A percentile compares a stretch with the other conserved stretches of the same genome.
Evolutionary conservation across 2,113 vertebrate species (phyloP).

Genomic region (Trogon surrucura): DNA sequence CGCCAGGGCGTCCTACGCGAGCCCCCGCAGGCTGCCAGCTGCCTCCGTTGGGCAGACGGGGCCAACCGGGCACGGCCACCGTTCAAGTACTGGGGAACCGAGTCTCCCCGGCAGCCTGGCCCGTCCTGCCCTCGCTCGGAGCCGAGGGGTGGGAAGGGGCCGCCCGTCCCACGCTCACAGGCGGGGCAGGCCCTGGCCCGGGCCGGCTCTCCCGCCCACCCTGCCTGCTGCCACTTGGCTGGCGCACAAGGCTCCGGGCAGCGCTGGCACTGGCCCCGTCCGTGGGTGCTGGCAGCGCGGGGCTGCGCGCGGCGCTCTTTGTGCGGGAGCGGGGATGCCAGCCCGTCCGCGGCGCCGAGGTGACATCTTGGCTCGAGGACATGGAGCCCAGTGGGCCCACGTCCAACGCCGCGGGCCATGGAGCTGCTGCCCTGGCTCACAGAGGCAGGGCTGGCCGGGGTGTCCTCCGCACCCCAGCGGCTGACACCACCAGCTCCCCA

Average conservation of each 20-base stretch:
- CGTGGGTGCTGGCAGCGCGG: not conserved
- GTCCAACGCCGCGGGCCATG: not conserved
- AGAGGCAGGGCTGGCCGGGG: not conserved
- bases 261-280: not conserved
- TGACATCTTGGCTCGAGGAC: slow-evolving; percentile 37
- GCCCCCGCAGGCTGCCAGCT: not conserved
- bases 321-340: not conserved
- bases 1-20: not conserved
- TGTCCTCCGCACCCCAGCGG: not conserved
- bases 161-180: not conserved
- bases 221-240: not conserved
- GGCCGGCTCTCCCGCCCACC: not conserved
- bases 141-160: not conserved
- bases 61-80: not conserved
- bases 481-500: not conserved
- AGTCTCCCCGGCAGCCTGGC: not conserved
- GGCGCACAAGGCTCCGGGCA: not conserved
- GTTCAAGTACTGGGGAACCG: not conserved
- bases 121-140: not conserved
- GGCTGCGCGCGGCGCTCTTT: slow-evolving; percentile 2
- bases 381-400: not conserved
- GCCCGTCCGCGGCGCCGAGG: not conserved
- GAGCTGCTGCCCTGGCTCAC: not conserved
- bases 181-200: not conserved
- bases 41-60: not conserved